phyloP scores from a whole-genome alignment of 30 jellyfish, hydroid and myxozoan genomes.

The Pseudorhiza aurosa region DNA sequence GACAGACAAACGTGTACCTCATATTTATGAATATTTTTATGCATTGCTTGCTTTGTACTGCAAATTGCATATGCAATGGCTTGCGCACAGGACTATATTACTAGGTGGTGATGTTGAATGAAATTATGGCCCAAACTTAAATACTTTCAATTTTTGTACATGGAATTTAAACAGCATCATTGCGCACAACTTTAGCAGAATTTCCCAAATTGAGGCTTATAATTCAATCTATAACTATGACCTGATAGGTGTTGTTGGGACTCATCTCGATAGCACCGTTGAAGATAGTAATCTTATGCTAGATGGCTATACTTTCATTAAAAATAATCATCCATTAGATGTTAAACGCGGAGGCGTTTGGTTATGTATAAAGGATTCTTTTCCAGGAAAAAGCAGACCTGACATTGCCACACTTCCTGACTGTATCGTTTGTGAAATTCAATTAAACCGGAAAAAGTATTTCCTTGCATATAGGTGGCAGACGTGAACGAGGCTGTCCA shows the following conservation, averaged over 20 bases:
- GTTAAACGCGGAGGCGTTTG: constrained; percentile 55
- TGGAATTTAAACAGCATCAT: constrained; percentile 40
- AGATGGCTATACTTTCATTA: not conserved
- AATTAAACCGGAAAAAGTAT: constrained; percentile 30
- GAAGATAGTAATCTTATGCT: constrained; percentile 34
- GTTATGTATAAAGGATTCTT: no score
- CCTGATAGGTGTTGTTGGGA: constrained; percentile 22
- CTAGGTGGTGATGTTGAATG: constrained; percentile 27
- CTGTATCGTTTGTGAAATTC: constrained; percentile 41
- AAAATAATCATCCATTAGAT: constrained; percentile 31
- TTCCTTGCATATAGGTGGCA: no score
- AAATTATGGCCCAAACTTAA: constrained; percentile 28
- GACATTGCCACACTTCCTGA: constrained; percentile 52
- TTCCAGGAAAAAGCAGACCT: constrained; percentile 27
- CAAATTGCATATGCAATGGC: constrained; percentile 47
- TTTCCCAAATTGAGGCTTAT: constrained; percentile 27
- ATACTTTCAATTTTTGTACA: not conserved
- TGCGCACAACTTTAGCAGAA: constrained; percentile 43
- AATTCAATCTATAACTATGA: constrained; percentile 19
- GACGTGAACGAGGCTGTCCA: no score
- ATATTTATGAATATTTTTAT: no score
- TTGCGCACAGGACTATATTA: constrained; percentile 5
- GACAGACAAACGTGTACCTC: no score
- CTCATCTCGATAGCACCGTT: constrained; percentile 32
- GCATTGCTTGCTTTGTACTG: constrained; percentile 3